Evolutionary conservation across 2,888 invertebrate species (phyloP).

Genomic region (Acleris emargana): DNA sequence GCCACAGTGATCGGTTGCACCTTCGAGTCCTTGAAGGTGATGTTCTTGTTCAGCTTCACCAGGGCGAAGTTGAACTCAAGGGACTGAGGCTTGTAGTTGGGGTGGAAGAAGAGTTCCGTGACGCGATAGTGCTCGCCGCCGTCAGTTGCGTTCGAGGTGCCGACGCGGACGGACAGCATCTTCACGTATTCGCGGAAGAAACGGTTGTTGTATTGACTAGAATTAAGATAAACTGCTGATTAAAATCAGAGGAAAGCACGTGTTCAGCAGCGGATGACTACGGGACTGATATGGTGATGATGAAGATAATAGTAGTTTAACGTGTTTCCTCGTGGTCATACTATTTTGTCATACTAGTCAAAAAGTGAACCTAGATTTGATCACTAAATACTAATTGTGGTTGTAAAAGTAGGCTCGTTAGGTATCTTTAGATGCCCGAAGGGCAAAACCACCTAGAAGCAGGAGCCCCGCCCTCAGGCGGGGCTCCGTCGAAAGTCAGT

Average conservation of each 20-base stretch:
- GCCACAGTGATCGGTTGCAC: conserved; percentile 52
- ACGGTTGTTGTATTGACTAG: conserved; percentile 75
- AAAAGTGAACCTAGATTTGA: no score
- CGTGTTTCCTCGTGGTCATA: no score
- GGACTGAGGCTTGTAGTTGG: conserved; percentile 73
- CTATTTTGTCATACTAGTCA: no score
- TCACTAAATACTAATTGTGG: no score
- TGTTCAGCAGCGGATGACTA: no score
- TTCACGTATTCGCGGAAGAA: conserved; percentile 76
- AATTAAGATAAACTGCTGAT: conserved; percentile 10
- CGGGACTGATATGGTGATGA: no score
- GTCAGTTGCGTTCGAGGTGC: conserved; percentile 67
- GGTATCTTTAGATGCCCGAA: no score
- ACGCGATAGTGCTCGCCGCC: conserved; percentile 66
- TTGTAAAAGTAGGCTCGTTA: no score
- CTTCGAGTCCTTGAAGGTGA: conserved; percentile 46
- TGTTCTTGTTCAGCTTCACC: conserved; percentile 62
- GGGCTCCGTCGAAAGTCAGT: no score
- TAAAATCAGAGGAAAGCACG: neutral
- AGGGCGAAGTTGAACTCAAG: conserved; percentile 72
- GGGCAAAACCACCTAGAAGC: no score
- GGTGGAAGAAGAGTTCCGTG: conserved; percentile 72
- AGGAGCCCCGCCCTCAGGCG: no score
- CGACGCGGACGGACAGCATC: conserved; percentile 70
- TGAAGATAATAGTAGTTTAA: no score